Base-by-base conservation (phyloP, 2,797 vertebrate species). In the Phyllotis vaccarum region DNA sequence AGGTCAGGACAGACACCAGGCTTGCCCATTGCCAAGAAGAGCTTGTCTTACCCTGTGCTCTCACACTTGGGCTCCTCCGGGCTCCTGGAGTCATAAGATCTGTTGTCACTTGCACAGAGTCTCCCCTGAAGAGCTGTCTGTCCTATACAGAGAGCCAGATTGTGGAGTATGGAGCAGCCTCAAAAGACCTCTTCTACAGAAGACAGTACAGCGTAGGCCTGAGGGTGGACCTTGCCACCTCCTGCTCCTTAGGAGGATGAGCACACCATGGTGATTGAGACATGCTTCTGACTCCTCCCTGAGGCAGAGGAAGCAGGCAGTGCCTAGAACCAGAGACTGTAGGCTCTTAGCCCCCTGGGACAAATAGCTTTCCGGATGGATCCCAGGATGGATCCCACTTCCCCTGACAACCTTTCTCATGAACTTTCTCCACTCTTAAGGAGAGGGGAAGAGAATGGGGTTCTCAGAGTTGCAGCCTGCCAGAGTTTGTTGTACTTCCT, bases 261-360 rank as follows among this genome's bases (percentile, higher is more conserved):
- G 24, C 21, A 49, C 8, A 29, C 21, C 31, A n/a, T 7, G 46
- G 46, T 2, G 1, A 49, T 62, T 37, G 34, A 78, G 58, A 85
- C 46, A 0, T 19, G 29, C 46, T 24, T 34, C 14, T 34, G 66
- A 34, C 17, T 19, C 37, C 2, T 37, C n/a, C 1, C 0, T 0
- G 37, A 68, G 13, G 4, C 2, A 31, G 54, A 74, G 56, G 75
- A 10, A 3, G 34, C 40, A 27, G 75, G 31, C 22, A 46, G 8
- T 19, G 37, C 79, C 0, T 9, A 52, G 75, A 58, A 37, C 40
- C 60, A 17, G 8, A 70, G 7, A 10, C 7, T 19, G 9, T 0
- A 10, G 58, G 56, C 62, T 86, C 31, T 90, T 56, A 62, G 43
- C 3, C 0, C 24, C 62, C 37, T 80, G 85, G 52, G 31, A 31